Evolutionary conservation across 1,140 invertebrate species (phyloP).

Genomic region (Drosophila punjabiensis): DNA sequence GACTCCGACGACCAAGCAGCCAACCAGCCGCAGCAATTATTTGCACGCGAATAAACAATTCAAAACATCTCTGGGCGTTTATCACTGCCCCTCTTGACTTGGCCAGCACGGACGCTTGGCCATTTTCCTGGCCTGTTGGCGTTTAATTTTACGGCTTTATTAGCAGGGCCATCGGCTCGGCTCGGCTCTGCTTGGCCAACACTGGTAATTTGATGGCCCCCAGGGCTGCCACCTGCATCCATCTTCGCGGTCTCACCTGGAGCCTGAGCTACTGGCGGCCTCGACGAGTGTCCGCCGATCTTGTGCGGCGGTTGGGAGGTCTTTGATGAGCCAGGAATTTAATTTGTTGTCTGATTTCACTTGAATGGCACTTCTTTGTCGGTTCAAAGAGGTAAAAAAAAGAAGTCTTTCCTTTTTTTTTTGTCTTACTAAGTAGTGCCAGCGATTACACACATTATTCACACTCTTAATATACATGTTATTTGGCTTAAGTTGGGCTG

Average conservation of each 20-base stretch:
- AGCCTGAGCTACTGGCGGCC: constrained; percentile 37
- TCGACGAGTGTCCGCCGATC: constrained; percentile 3
- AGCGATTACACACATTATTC: background rate
- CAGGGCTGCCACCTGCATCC: constrained; percentile 57
- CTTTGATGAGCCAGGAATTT: constrained; percentile 26
- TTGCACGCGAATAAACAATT: constrained; percentile 82
- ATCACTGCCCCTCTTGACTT: constrained; percentile 62
- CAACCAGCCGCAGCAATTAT: constrained; percentile 59
- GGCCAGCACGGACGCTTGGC: constrained; percentile 9
- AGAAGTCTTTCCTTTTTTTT: background rate
- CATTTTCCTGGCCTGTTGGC: constrained; percentile 53
- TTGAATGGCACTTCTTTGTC: constrained; percentile 19
- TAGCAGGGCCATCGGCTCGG: constrained; percentile 52
- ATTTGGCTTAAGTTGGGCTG: background rate
- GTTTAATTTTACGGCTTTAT: constrained; percentile 84
- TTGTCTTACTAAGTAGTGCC: background rate
- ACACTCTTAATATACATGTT: background rate
- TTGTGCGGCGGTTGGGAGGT: constrained; percentile 17
- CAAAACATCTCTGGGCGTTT: constrained; percentile 73
- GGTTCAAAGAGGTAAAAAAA: background rate
- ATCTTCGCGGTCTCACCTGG: constrained; percentile 2
- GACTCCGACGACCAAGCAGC: background rate
- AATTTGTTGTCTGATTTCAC: constrained; percentile 21
- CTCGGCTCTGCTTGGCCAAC: constrained; percentile 8
- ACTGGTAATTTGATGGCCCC: constrained; percentile 75